These are phyloP conservation scores for Meloidogyne floridensis DNA, from an alignment of 1,140 invertebrate genomes.

Conservation along the genomic window DNA sequence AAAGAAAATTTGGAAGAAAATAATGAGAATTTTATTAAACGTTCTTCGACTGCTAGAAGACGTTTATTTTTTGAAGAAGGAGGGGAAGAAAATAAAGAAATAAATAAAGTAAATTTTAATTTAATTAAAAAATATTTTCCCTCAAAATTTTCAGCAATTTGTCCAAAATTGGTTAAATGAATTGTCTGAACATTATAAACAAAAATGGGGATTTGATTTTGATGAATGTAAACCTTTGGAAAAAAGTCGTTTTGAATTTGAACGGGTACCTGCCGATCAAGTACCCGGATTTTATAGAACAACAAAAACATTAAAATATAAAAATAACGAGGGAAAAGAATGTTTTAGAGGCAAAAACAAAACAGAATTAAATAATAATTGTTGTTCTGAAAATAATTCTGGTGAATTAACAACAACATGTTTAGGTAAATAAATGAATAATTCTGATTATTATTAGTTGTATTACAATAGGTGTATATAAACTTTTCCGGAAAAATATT, in stretches of 20 bases:
- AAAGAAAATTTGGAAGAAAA: background rate
- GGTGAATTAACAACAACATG: too few species aligned
- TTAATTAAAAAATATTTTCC: background rate
- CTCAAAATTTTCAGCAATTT: constrained; percentile 20
- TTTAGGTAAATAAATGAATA: too few species aligned
- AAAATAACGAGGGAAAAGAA: background rate
- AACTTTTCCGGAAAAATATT: too few species aligned
- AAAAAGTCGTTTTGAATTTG: constrained; percentile 11
- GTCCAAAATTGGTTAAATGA: constrained; percentile 16
- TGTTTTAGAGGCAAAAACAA: background rate
- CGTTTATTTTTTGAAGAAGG: constrained; percentile 17
- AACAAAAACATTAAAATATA: constrained; percentile 9
- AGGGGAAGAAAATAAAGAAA: background rate
- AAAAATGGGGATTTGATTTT: constrained; percentile 31
- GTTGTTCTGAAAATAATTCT: background rate
- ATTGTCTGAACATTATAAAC: constrained; percentile 21
- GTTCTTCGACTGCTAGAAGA: constrained; percentile 15
- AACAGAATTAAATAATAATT: background rate
- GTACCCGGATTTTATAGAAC: constrained; percentile 26
- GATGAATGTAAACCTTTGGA: constrained; percentile 13
- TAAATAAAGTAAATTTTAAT: background rate
- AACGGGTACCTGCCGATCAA: constrained; percentile 10
- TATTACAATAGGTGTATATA: too few species aligned
- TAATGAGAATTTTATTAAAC: background rate
- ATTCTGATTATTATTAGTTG: too few species aligned